A percentile compares a stretch with the other conserved stretches of the same genome.
Conservation (phyloP, 2,797 vertebrate species). For the Acipenser transmontanus region DNA sequence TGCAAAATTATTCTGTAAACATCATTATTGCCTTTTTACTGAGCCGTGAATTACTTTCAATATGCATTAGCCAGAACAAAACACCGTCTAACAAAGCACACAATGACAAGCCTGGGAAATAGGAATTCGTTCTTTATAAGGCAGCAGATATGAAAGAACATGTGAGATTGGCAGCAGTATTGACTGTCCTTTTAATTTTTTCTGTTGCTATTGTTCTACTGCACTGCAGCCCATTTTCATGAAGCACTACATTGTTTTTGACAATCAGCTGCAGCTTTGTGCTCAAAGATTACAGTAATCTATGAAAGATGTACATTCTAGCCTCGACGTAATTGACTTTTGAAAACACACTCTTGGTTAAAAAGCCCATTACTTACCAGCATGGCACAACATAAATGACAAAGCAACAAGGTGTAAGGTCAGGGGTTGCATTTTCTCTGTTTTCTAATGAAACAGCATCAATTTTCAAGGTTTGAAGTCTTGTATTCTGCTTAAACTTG, state of each 20-base stretch:
- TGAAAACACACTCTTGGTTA: neutral
- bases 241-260: slow-evolving; percentile 11
- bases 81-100: too few species aligned
- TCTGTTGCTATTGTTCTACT: neutral
- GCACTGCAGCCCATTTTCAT: neutral
- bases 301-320: slow-evolving; percentile 14
- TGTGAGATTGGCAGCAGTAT: neutral
- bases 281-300: slow-evolving; percentile 10
- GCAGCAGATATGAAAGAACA: neutral
- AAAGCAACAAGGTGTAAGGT: slow-evolving; percentile 46
- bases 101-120: too few species aligned
- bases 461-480: too few species aligned
- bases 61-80: too few species aligned
- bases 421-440: slow-evolving; percentile 53
- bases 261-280: slow-evolving; percentile 17
- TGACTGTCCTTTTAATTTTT: neutral
- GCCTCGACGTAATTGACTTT: slow-evolving; percentile 19
- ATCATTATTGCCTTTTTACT: too few species aligned
- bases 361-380: slow-evolving; percentile 40
- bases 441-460: slow-evolving; percentile 8
- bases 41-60: too few species aligned
- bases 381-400: slow-evolving; percentile 35
- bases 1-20: too few species aligned
- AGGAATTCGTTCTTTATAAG: neutral
- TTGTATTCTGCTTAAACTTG: too few species aligned